Conservation (phyloP, 2,797 vertebrate genomes). For the Rhinichthys osculus region DNA sequence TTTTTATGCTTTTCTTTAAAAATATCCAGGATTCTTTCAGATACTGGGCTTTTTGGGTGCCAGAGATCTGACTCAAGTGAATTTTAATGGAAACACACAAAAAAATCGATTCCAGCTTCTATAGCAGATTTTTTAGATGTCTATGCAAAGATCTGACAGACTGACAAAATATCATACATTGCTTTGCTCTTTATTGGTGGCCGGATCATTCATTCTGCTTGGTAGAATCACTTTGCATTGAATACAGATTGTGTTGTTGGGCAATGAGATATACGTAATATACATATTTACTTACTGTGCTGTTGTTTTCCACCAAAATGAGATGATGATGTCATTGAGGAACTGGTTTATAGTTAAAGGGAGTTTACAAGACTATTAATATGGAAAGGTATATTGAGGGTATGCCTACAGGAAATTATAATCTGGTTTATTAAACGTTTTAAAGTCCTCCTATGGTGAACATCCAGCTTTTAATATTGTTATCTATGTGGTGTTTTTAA, state of each 20-base stretch:
- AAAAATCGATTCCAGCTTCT: conserved; percentile 32
- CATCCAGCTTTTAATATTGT: no score
- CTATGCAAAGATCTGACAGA: conserved; percentile 24
- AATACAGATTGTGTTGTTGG: neutral
- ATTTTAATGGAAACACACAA: conserved; percentile 25
- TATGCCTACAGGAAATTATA: neutral
- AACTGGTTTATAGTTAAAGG: neutral
- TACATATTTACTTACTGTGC: neutral
- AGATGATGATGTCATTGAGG: neutral
- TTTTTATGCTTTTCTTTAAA: neutral
- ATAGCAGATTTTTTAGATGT: conserved; percentile 35
- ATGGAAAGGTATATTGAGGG: neutral
- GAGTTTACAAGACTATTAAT: neutral
- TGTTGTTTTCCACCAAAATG: conserved; percentile 7
- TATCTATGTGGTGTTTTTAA: no score
- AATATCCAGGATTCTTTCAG: neutral
- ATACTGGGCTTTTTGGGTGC: neutral
- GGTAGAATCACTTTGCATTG: neutral
- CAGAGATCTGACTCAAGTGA: conserved; percentile 26
- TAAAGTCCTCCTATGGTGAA: no score
- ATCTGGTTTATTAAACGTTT: no score
- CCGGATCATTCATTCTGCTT: conserved; percentile 5
- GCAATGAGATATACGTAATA: neutral
- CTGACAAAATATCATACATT: conserved; percentile 4
- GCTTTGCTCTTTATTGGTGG: conserved; percentile 37